A percentile compares a stretch with the other conserved stretches of the same genome.
These are phyloP conservation scores for Sinocyclocheilus grahami DNA, from an alignment of 2,113 vertebrate genomes.

Conservation along the genomic window DNA sequence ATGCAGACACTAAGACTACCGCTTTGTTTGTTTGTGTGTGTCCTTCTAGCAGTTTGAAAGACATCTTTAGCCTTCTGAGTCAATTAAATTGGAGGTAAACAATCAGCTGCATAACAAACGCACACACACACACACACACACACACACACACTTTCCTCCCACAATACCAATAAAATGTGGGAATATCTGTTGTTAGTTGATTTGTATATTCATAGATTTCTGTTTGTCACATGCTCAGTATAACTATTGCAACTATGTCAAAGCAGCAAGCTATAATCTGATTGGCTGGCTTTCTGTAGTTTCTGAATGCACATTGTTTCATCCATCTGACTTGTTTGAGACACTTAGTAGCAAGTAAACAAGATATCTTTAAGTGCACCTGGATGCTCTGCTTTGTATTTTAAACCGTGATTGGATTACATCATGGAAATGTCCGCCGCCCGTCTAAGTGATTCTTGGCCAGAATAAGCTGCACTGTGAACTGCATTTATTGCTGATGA, in stretches of 20 bases:
- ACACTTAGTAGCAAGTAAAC: not conserved
- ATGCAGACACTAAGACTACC: too few species aligned
- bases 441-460: not conserved
- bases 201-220: constrained; percentile 5
- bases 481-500: not conserved
- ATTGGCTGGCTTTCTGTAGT: not conserved
- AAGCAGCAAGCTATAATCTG: not conserved
- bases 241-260: not conserved
- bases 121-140: not conserved
- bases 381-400: not conserved
- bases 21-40: too few species aligned
- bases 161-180: not conserved
- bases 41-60: too few species aligned
- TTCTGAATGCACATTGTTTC: not conserved
- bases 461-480: not conserved
- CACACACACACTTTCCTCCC: not conserved
- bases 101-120: not conserved
- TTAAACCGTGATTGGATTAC: not conserved
- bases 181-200: not conserved
- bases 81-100: constrained; percentile 10
- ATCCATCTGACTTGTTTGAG: not conserved
- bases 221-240: not conserved
- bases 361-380: not conserved
- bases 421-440: not conserved
- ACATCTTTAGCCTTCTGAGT: not conserved